A percentile compares a stretch with the other conserved stretches of the same genome.
phyloP scores from a whole-genome alignment of 1,140 invertebrate species.

The Bombus balteatus region DNA sequence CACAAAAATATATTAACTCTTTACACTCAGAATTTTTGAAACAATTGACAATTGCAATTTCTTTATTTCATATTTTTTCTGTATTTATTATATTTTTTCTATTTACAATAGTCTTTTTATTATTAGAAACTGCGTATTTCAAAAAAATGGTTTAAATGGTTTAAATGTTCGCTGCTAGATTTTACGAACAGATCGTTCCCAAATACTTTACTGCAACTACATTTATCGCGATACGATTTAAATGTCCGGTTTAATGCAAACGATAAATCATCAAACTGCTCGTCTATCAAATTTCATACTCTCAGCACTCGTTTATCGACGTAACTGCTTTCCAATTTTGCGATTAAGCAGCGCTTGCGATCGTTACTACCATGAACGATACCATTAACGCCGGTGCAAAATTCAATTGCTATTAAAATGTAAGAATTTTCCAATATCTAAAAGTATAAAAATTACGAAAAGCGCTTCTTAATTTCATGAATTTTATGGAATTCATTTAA shows the following conservation, averaged over 20 bases:
- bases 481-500: not conserved
- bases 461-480: not conserved
- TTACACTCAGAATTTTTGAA: too few relatives aligned
- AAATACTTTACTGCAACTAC: not conserved
- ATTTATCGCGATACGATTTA: not conserved
- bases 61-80: not conserved
- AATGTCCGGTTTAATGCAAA: constrained; percentile 3
- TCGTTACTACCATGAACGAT: too few relatives aligned
- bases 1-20: too few relatives aligned
- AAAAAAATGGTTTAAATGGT: not conserved
- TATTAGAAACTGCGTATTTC: not conserved
- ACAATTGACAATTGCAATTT: not conserved
- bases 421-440: not conserved
- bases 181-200: not conserved
- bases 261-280: not conserved
- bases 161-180: not conserved
- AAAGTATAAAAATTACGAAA: not conserved
- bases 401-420: not conserved
- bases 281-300: constrained; percentile 9
- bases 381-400: not conserved
- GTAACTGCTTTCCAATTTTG: constrained; percentile 9
- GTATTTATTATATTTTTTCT: too few relatives aligned
- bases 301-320: not conserved
- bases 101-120: not conserved
- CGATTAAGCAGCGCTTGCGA: not conserved